Conservation (phyloP, 2,888 invertebrate species). For the Apocheima hispidaria region DNA sequence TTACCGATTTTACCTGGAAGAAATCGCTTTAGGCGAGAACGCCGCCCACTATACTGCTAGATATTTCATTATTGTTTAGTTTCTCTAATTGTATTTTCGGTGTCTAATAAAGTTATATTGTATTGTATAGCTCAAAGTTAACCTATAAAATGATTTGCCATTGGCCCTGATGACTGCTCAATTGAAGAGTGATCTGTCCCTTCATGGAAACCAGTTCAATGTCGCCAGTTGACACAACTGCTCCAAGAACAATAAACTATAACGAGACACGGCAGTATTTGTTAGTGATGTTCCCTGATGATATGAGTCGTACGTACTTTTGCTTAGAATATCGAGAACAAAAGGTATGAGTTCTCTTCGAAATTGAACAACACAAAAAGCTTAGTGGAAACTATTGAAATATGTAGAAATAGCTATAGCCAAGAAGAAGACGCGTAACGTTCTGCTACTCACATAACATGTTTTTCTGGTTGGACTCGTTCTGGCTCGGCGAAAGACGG, state of each 20-base stretch:
- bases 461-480: too few relatives aligned
- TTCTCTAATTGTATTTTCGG: too few relatives aligned
- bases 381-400: background rate
- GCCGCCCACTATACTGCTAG: too few relatives aligned
- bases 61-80: too few relatives aligned
- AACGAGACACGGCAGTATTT: slow-evolving; percentile 9
- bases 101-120: too few relatives aligned
- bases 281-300: background rate
- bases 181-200: slow-evolving; percentile 12
- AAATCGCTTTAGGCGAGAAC: too few relatives aligned
- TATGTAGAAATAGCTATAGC: too few relatives aligned
- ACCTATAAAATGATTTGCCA: slow-evolving; percentile 6
- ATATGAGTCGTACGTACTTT: background rate
- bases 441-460: too few relatives aligned
- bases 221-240: slow-evolving; percentile 17
- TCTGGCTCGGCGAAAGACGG: too few relatives aligned
- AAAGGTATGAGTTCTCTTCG: background rate
- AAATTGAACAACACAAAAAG: background rate
- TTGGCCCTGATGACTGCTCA: slow-evolving; percentile 6
- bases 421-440: too few relatives aligned
- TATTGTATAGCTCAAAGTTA: too few relatives aligned
- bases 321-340: background rate
- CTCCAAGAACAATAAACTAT: slow-evolving; percentile 14
- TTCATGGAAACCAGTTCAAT: slow-evolving; percentile 9
- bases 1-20: too few relatives aligned